A percentile compares a stretch with the other conserved stretches of the same genome.
These are phyloP conservation scores for Drosophila pruinosa DNA, from an alignment of 1,140 invertebrate species.

Conservation along the genomic window DNA sequence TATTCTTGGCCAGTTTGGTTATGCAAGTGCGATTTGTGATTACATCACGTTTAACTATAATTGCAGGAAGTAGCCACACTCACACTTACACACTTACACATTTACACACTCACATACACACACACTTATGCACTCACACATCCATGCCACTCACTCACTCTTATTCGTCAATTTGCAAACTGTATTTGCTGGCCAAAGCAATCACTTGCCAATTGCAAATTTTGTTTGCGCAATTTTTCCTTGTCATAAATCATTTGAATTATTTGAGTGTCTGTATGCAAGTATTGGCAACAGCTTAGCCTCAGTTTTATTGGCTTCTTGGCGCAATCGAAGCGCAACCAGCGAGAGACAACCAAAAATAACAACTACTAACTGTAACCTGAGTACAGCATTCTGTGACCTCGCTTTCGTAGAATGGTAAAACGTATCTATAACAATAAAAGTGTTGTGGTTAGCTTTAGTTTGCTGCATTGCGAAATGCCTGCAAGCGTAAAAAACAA, in stretches of 20 bases:
- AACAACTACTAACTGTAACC: not conserved
- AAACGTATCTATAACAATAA: slow-evolving; percentile 47
- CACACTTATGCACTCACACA: slow-evolving; percentile 23
- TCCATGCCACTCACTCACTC: not conserved
- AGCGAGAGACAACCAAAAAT: slow-evolving; percentile 18
- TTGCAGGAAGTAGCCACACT: slow-evolving; percentile 60
- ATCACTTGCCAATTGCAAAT: slow-evolving; percentile 28
- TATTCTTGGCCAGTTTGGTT: slow-evolving; percentile 76
- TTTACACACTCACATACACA: not conserved
- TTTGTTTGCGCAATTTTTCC: slow-evolving; percentile 33
- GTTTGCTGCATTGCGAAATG: slow-evolving; percentile 41
- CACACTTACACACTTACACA: slow-evolving; percentile 11
- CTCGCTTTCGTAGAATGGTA: slow-evolving; percentile 36
- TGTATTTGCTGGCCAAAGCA: slow-evolving; percentile 2
- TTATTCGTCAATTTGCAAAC: slow-evolving; percentile 7
- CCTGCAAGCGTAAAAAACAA: slow-evolving; percentile 19
- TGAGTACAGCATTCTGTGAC: slow-evolving; percentile 47
- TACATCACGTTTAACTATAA: slow-evolving; percentile 65
- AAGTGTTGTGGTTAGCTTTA: slow-evolving; percentile 10
- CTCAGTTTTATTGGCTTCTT: slow-evolving; percentile 15
- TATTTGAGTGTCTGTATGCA: slow-evolving; percentile 10
- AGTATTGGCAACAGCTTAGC: not conserved
- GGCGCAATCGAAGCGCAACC: slow-evolving; percentile 44
- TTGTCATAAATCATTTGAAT: slow-evolving; percentile 31
- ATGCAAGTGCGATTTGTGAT: slow-evolving; percentile 61